These are phyloP conservation scores for Elanoides forficatus DNA, from an alignment of 2,113 vertebrate genomes.

Conservation along the genomic window DNA sequence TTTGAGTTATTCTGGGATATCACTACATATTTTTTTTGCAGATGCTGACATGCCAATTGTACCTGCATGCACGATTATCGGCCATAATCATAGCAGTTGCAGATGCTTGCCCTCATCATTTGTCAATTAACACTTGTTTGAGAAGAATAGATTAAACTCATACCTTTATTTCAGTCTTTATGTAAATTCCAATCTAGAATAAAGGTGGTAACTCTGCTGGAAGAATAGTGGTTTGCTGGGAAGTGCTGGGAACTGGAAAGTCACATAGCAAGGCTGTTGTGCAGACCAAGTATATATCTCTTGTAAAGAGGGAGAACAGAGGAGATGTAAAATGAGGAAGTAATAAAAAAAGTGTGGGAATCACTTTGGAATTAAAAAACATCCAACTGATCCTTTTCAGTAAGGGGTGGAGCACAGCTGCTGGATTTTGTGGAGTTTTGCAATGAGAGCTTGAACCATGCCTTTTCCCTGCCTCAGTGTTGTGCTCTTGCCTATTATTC, in stretches of 20 bases:
- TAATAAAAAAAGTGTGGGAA: background rate
- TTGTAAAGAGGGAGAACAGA: background rate
- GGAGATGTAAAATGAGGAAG: background rate
- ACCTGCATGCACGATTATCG: background rate
- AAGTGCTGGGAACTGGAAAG: background rate
- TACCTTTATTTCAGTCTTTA: background rate
- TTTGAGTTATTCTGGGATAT: background rate
- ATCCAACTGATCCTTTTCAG: background rate
- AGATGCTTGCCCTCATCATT: background rate
- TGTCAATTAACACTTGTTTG: slow-evolving; percentile 35
- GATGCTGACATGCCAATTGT: background rate
- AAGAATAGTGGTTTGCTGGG: background rate
- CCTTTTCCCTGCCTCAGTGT: background rate
- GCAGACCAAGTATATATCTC: background rate
- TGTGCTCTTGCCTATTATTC: background rate
- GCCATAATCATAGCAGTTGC: background rate
- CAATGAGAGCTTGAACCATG: background rate
- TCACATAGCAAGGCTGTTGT: background rate
- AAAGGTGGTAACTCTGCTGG: background rate
- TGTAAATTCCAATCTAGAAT: background rate
- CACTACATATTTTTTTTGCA: background rate
- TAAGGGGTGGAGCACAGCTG: background rate
- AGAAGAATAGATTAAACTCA: background rate
- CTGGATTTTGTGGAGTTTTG: background rate
- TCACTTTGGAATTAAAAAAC: background rate